These are phyloP conservation scores for Bedellia somnulentella DNA, from an alignment of 2,888 invertebrate species.

Conservation along the genomic window DNA sequence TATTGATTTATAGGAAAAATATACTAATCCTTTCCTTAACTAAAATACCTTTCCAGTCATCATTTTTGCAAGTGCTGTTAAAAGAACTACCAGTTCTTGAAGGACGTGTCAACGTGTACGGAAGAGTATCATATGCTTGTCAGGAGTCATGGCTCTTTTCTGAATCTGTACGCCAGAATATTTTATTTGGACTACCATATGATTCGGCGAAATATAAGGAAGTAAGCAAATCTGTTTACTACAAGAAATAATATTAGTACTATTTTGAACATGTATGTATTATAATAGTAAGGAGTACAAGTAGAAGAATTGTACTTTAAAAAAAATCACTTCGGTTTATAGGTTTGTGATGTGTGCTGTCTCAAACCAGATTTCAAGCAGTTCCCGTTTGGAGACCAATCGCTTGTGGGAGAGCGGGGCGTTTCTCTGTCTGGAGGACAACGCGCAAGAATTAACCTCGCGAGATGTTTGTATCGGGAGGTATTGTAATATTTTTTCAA, in stretches of 20 bases:
- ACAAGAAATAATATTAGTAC: neutral
- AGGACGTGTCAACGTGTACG: slow-evolving; percentile 66
- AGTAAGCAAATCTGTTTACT: neutral
- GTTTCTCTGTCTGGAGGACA: slow-evolving; percentile 83
- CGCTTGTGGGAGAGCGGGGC: slow-evolving; percentile 81
- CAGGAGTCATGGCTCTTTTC: slow-evolving; percentile 86
- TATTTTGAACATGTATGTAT: no score
- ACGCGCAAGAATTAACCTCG: slow-evolving; percentile 78
- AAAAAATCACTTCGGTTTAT: slow-evolving; percentile 4
- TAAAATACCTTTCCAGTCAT: slow-evolving; percentile 63
- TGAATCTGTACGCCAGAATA: slow-evolving; percentile 77
- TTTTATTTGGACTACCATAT: slow-evolving; percentile 73
- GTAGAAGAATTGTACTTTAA: neutral
- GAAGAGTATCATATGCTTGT: slow-evolving; percentile 71
- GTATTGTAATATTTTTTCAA: no score
- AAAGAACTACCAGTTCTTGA: slow-evolving; percentile 65
- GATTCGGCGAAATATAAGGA: slow-evolving; percentile 66
- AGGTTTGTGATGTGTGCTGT: slow-evolving; percentile 68
- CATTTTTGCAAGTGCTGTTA: slow-evolving; percentile 67
- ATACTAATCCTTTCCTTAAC: no score
- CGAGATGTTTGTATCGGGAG: slow-evolving; percentile 73
- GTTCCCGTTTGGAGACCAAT: slow-evolving; percentile 75
- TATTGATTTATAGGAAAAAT: no score
- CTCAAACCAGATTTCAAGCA: slow-evolving; percentile 70
- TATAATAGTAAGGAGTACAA: neutral